Evolutionary conservation across 2,888 invertebrate species (phyloP).

Genomic region (Heliconius ethilla): DNA sequence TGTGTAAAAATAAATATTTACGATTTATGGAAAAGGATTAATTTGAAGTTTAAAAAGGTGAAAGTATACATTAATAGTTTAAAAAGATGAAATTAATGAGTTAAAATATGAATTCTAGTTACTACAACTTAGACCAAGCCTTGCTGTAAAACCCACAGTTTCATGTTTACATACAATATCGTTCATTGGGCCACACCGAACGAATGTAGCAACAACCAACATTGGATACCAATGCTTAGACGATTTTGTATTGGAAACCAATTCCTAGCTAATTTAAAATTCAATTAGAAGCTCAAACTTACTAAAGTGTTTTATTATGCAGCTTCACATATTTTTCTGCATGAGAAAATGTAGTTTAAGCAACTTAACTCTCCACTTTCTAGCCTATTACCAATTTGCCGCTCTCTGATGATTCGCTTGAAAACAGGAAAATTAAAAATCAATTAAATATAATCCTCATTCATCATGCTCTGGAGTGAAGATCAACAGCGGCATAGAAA

Average conservation of each 20-base stretch:
- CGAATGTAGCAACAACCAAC: constrained; percentile 47
- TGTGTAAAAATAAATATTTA: neutral
- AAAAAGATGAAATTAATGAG: too few species aligned
- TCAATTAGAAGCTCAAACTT: neutral
- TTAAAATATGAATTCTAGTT: neutral
- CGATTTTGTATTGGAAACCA: constrained; percentile 37
- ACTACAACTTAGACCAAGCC: constrained; percentile 38
- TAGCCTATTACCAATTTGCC: too few species aligned
- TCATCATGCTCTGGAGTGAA: too few species aligned
- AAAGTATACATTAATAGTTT: neutral
- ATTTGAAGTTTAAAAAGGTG: neutral
- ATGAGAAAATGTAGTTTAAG: too few species aligned
- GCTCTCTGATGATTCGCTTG: too few species aligned
- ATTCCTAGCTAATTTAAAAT: neutral
- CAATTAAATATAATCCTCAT: too few species aligned
- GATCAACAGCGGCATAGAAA: too few species aligned
- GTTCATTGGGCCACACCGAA: constrained; percentile 69
- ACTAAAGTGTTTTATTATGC: neutral
- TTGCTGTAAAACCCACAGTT: constrained; percentile 49
- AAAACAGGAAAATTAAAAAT: too few species aligned
- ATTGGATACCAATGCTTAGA: constrained; percentile 38
- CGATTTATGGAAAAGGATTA: neutral
- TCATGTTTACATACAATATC: constrained; percentile 75
- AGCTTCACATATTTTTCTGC: neutral
- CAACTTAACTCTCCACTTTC: too few species aligned